Base-by-base conservation (phyloP, 2,113 vertebrate genomes). In the Columba livia region DNA sequence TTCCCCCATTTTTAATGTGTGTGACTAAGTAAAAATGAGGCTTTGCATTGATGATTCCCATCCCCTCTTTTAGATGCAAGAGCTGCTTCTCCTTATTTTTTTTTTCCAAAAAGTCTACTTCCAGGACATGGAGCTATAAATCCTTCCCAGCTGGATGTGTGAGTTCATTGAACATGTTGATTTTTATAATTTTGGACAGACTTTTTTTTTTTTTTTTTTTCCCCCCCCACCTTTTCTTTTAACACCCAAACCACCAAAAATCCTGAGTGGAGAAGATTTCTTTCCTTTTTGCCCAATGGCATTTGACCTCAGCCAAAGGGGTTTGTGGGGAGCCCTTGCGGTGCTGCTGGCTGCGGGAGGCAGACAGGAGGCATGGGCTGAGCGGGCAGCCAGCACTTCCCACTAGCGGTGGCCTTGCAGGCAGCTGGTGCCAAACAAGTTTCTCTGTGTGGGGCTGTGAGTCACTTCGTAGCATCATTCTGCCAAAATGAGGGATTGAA, bases 351-450 rank as follows among this genome's bases (percentile, higher is more conserved):
- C 10, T 16, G 11, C 4, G 24, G 58, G 38, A 38, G 32, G 36
- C 2, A 5, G 57, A 10, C 2, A 2, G 50, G 34, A 42, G 31
- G 34, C 25, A 44, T 6, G 32, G 34, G 42, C 34, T 28, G 50
- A 23, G 23, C 1, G 5, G 80, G 36, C 32, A 84, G 31, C 0
- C 4, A 54, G 47, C 0, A 1, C 38, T n/a, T 29, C 0, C 3
- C 21, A 32, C 29, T 64, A 1, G 1, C 6, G 1, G 4, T 0
- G 4, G 66, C 38, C 8, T 38, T 9, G 40, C 26, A 16, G 40
- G 62, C 7, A 10, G 19, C 78, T n/a, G 26, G 25, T 1, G 10
- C 57, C 0, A 4, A 47, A n/a, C 1, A 8, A 10, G 10, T 28
- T 44, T 47, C 78, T 47, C 13, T 0, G 11, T 1, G 4, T 78